phyloP scores from a whole-genome alignment of 2,888 invertebrate species.

The Trichacis sp. region DNA sequence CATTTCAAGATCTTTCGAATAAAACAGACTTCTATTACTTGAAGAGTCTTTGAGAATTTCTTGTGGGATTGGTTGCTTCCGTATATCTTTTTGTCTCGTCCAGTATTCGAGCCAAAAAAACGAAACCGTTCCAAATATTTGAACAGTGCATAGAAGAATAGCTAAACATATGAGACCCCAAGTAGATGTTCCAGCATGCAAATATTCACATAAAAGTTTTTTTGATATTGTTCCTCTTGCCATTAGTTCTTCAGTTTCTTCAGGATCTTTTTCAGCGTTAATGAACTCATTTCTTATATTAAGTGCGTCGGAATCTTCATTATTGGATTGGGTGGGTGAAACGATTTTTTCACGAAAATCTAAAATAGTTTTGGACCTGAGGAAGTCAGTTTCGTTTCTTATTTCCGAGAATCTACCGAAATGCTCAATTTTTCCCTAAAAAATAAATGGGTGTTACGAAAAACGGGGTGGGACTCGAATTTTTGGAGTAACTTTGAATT shows the following conservation, averaged over 20 bases:
- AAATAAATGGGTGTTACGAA: too few relatives aligned
- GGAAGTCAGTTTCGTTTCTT: constrained; percentile 24
- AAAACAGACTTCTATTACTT: too few relatives aligned
- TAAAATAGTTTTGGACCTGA: constrained; percentile 53
- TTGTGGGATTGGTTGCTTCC: constrained; percentile 1
- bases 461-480: too few relatives aligned
- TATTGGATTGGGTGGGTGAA: not conserved
- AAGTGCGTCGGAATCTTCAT: not conserved
- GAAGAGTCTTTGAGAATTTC: too few relatives aligned
- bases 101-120: constrained; percentile 85
- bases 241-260: constrained; percentile 76
- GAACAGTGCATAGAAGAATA: constrained; percentile 75
- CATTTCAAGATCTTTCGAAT: not conserved
- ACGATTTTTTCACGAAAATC: constrained; percentile 48
- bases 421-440: constrained; percentile 31
- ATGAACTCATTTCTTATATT: not conserved
- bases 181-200: constrained; percentile 76
- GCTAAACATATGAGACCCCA: constrained; percentile 3
- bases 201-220: constrained; percentile 77
- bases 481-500: too few relatives aligned
- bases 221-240: constrained; percentile 74
- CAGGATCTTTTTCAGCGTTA: constrained; percentile 69
- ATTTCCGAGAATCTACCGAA: constrained; percentile 16
- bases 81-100: constrained; percentile 70
- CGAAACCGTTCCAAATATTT: constrained; percentile 77